Conservation (phyloP, 2,113 vertebrate genomes). For the Oncorhynchus kisutch region DNA sequence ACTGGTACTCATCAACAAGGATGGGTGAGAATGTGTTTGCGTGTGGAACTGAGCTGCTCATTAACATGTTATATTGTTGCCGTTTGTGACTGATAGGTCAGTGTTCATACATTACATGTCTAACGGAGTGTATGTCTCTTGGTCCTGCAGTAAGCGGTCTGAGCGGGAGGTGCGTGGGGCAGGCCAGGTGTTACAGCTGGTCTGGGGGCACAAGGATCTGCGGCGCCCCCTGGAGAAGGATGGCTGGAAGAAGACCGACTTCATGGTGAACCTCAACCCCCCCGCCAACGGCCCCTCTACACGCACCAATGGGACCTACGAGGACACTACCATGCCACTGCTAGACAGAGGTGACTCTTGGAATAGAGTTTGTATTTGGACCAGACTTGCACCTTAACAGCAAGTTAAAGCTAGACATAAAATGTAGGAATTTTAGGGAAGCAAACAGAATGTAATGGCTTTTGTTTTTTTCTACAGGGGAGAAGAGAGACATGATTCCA, state of each 20-base stretch:
- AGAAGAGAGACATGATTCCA: conserved; percentile 92
- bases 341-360: conserved; percentile 80
- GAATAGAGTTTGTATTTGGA: not conserved
- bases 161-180: conserved; percentile 92
- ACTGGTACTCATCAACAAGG: conserved; percentile 93
- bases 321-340: conserved; percentile 92
- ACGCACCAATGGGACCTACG: conserved; percentile 83
- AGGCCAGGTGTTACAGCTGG: conserved; percentile 87
- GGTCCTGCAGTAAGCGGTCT: conserved; percentile 80
- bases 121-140: not conserved
- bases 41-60: no score
- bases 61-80: no score
- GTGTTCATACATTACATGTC: not conserved
- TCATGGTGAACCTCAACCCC: conserved; percentile 79
- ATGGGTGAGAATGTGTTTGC: conserved; percentile 71
- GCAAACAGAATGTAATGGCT: not conserved
- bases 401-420: not conserved
- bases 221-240: conserved; percentile 92
- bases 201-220: conserved; percentile 95
- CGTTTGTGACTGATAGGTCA: no score
- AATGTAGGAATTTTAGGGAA: no score
- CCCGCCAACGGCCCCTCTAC: conserved; percentile 66
- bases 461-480: conserved; percentile 72
- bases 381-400: not conserved
- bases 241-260: conserved; percentile 96